These are phyloP conservation scores for Crossocerus cetratus DNA, from an alignment of 2,888 invertebrate genomes.

Conservation along the genomic window DNA sequence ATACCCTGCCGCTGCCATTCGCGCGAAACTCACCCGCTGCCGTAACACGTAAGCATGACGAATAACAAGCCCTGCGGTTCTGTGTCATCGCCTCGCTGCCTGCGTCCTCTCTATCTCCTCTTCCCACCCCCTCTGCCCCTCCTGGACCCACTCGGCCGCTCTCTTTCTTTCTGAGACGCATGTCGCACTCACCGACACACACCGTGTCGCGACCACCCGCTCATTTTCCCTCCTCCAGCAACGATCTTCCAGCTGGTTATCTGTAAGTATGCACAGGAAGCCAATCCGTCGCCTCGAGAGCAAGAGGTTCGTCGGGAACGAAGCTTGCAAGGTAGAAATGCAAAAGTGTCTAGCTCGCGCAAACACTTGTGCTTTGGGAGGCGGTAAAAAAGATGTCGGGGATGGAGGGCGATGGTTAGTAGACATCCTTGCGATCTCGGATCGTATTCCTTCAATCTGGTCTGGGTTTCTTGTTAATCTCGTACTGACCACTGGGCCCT, in stretches of 20 bases:
- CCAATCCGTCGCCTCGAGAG: background rate
- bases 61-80: conserved; percentile 63
- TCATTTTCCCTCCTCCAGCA: background rate
- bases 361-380: too few species aligned
- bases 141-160: background rate
- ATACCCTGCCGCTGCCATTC: conserved; percentile 41
- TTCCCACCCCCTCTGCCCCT: too few species aligned
- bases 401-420: too few species aligned
- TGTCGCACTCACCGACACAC: background rate
- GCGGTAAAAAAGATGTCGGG: too few species aligned
- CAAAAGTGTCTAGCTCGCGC: background rate
- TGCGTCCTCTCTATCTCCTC: too few species aligned
- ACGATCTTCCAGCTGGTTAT: background rate
- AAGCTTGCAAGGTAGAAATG: conserved; percentile 8
- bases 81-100: conserved; percentile 56
- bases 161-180: background rate
- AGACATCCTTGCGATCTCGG: too few species aligned
- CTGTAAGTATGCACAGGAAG: background rate
- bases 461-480: too few species aligned
- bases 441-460: too few species aligned
- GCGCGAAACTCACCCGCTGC: conserved; percentile 40
- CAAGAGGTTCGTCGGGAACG: background rate
- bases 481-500: too few species aligned
- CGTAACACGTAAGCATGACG: conserved; percentile 56
- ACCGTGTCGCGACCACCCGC: background rate